phyloP scores from a whole-genome alignment of 2,113 vertebrate genomes.

The Phocoena sinus region DNA sequence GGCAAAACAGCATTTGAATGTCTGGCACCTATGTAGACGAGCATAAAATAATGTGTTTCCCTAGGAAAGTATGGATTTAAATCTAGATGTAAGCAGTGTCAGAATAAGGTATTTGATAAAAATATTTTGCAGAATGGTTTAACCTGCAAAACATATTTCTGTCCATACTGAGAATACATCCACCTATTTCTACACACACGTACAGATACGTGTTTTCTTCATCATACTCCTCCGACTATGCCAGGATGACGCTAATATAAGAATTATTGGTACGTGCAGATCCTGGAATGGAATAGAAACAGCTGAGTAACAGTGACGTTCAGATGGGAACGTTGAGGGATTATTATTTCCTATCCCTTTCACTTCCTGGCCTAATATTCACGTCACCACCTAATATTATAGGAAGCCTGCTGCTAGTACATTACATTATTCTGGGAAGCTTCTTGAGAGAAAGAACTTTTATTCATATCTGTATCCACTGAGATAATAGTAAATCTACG shows the following conservation, averaged over 20 bases:
- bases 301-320: not conserved
- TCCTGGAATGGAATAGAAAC: not conserved
- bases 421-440: not conserved
- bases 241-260: not conserved
- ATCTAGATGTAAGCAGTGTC: not conserved
- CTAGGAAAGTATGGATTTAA: not conserved
- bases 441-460: not conserved
- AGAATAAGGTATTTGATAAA: not conserved
- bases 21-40: not conserved
- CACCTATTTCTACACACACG: not conserved
- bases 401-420: not conserved
- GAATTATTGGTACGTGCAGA: not conserved
- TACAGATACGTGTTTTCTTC: not conserved
- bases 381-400: not conserved
- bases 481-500: not conserved
- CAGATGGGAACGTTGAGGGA: not conserved
- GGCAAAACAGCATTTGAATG: conserved; percentile 1
- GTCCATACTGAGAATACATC: not conserved
- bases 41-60: not conserved
- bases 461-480: not conserved
- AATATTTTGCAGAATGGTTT: not conserved
- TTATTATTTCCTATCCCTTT: not conserved
- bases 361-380: not conserved
- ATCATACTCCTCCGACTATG: not conserved
- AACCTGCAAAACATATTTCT: not conserved